These are phyloP conservation scores for Toxonevra muliebris DNA, from an alignment of 2,888 invertebrate species.

Conservation along the genomic window DNA sequence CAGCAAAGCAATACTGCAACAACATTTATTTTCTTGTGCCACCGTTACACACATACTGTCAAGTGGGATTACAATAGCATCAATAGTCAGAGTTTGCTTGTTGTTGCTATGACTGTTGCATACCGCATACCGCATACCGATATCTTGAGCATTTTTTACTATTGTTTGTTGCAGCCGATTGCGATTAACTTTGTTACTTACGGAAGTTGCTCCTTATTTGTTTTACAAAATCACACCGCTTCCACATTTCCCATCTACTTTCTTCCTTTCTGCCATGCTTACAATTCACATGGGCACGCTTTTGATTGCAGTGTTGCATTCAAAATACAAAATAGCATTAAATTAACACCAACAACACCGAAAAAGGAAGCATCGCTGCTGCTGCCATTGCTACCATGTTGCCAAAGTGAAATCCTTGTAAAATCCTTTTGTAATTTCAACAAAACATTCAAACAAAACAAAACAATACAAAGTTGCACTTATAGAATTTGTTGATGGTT, in stretches of 20 bases:
- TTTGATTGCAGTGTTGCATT: slow-evolving; percentile 28
- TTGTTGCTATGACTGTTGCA: slow-evolving; percentile 3
- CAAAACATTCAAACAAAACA: neutral
- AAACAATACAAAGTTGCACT: slow-evolving; percentile 18
- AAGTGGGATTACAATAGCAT: no score
- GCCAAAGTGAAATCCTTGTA: neutral
- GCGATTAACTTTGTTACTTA: neutral
- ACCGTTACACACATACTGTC: no score
- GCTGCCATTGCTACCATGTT: no score
- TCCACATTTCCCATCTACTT: neutral
- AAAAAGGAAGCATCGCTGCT: no score
- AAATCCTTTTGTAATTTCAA: slow-evolving; percentile 28
- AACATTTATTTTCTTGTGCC: neutral
- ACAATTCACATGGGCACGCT: neutral
- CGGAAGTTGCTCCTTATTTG: neutral
- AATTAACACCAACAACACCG: slow-evolving; percentile 30
- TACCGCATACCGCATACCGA: slow-evolving; percentile 14
- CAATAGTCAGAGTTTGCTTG: neutral
- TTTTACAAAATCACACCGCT: neutral
- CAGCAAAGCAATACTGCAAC: neutral
- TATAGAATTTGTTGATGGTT: neutral
- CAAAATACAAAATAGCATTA: slow-evolving; percentile 30
- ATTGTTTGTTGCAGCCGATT: slow-evolving; percentile 5
- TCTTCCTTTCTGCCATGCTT: slow-evolving; percentile 12
- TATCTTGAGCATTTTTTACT: slow-evolving; percentile 16